Percentiles rank a stretch among this genome's conserved stretches.
Conservation (phyloP, 2,888 invertebrate species). For the Scotopteryx bipunctaria region DNA sequence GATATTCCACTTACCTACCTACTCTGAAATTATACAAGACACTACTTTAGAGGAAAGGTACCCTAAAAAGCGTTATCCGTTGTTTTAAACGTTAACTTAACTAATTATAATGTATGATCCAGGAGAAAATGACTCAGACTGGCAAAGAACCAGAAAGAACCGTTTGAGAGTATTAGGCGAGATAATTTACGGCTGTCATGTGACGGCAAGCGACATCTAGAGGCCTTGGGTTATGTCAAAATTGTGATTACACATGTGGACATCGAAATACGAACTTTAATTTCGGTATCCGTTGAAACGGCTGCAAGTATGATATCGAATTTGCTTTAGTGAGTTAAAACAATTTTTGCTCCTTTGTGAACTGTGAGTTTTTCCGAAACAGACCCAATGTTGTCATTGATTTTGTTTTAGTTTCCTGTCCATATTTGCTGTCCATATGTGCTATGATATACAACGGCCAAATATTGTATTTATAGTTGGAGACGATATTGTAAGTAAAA, state of each 20-base stretch:
- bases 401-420: slow-evolving; percentile 30
- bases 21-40: slow-evolving; percentile 29
- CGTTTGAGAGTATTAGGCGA: too few species aligned
- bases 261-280: slow-evolving; percentile 4
- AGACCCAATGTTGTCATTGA: neutral
- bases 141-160: too few species aligned
- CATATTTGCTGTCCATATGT: slow-evolving; percentile 27
- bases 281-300: neutral
- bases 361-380: neutral
- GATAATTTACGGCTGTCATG: neutral
- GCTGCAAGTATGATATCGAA: slow-evolving; percentile 11
- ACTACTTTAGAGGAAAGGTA: slow-evolving; percentile 7
- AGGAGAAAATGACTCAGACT: too few species aligned
- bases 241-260: slow-evolving; percentile 4
- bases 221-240: neutral
- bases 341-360: too few species aligned
- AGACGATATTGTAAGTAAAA: slow-evolving; percentile 88
- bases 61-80: neutral
- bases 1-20: slow-evolving; percentile 23
- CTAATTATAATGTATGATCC: too few species aligned
- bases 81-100: too few species aligned
- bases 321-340: slow-evolving; percentile 19
- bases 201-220: neutral
- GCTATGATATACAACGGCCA: slow-evolving; percentile 61
- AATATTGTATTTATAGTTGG: slow-evolving; percentile 90